Percentiles rank a stretch among this genome's conserved stretches.
Evolutionary conservation across 2,113 vertebrate genomes (phyloP).

Genomic region (Tricholaema leucomelas): DNA sequence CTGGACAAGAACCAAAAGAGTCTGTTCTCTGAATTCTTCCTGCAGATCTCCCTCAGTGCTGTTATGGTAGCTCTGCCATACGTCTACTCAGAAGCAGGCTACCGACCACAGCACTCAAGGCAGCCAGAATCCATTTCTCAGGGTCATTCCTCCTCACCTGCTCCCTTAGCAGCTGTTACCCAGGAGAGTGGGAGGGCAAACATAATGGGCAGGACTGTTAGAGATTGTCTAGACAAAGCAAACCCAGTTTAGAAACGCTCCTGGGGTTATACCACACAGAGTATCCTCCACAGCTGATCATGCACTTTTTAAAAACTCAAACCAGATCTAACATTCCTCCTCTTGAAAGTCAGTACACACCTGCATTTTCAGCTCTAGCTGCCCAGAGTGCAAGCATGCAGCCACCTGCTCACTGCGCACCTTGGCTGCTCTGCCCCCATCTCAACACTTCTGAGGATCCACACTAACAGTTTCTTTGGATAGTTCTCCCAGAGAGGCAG

Average conservation of each 20-base stretch:
- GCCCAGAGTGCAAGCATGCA: neutral
- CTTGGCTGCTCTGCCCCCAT: neutral
- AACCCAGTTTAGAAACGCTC: neutral
- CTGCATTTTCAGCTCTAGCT: neutral
- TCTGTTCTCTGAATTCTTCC: neutral
- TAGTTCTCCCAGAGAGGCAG: neutral
- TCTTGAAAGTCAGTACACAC: neutral
- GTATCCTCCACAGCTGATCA: neutral
- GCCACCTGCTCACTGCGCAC: neutral
- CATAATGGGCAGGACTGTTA: neutral
- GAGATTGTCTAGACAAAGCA: neutral
- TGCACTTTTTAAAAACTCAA: no score
- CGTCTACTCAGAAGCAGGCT: neutral
- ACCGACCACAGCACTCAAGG: neutral
- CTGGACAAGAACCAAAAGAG: neutral
- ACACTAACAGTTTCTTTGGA: neutral
- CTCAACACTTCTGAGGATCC: neutral
- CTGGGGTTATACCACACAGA: neutral
- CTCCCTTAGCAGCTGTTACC: neutral
- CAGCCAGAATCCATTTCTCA: neutral
- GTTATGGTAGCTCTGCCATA: fast-evolving
- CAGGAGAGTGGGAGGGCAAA: neutral
- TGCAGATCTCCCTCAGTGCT: neutral
- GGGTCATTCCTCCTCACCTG: neutral
- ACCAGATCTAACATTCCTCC: neutral